phyloP scores from a whole-genome alignment of 2,888 invertebrate genomes.

The Agriotes lineatus region DNA sequence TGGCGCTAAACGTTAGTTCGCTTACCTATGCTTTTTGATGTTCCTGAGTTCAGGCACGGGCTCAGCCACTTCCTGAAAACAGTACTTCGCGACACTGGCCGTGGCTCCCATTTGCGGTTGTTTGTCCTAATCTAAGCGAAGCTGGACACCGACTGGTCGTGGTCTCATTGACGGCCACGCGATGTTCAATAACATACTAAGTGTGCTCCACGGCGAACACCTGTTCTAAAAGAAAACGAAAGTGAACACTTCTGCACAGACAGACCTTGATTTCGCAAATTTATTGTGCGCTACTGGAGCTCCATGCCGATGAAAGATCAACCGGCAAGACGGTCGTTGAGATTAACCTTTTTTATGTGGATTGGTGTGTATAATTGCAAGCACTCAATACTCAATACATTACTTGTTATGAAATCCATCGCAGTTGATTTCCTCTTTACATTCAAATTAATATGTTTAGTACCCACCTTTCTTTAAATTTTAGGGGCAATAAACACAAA shows the following conservation, averaged over 20 bases:
- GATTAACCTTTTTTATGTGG: no score
- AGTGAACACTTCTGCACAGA: conserved; percentile 11
- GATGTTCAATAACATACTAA: conserved; percentile 24
- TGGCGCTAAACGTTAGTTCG: background rate
- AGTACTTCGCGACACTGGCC: conserved; percentile 43
- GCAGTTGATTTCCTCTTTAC: no score
- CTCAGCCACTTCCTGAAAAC: conserved; percentile 38
- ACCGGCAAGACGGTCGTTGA: no score
- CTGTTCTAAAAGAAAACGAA: conserved; percentile 25
- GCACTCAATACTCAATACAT: no score
- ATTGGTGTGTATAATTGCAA: no score
- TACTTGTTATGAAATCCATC: no score
- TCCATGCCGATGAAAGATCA: background rate
- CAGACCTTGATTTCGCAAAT: conserved; percentile 9
- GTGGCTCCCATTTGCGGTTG: conserved; percentile 36
- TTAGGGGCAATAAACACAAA: no score
- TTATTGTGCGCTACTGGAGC: background rate
- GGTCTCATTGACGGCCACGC: conserved; percentile 6
- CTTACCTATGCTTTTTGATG: background rate
- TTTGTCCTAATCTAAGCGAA: background rate
- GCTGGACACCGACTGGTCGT: background rate
- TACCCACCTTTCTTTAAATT: no score
- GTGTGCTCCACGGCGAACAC: conserved; percentile 4
- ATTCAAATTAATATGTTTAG: no score
- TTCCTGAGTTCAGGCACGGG: conserved; percentile 14